Conservation (phyloP, 2,888 invertebrate species). For the Antitype chi region DNA sequence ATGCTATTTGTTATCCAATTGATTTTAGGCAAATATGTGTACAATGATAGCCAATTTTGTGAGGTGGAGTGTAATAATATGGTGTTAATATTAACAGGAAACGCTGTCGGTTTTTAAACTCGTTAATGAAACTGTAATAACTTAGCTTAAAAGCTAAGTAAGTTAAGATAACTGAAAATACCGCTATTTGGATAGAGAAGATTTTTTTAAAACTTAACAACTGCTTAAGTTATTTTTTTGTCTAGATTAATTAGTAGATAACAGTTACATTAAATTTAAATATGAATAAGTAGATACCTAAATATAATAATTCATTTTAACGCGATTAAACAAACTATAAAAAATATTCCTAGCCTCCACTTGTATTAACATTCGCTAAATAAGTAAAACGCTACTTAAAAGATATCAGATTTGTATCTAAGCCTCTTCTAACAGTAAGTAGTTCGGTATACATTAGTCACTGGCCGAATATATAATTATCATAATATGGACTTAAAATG, state of each 20-base stretch:
- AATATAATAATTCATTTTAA: conserved; percentile 37
- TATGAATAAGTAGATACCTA: conserved; percentile 22
- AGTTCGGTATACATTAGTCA: conserved; percentile 73
- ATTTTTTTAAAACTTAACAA: background rate
- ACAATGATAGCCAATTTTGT: conserved; percentile 39
- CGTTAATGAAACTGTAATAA: conserved; percentile 2
- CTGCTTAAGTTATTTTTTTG: background rate
- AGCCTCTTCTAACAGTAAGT: conserved; percentile 67
- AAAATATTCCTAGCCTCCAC: conserved; percentile 1
- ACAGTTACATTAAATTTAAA: background rate
- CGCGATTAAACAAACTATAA: conserved; percentile 6
- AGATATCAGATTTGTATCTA: conserved; percentile 64
- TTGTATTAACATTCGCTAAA: conserved; percentile 5
- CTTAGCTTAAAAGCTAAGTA: background rate
- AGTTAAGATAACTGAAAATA: background rate
- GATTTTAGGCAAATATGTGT: conserved; percentile 59
- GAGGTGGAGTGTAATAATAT: conserved; percentile 4
- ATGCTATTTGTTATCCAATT: conserved; percentile 65
- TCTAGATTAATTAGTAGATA: background rate
- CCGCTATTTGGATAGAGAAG: background rate
- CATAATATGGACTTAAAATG: conserved; percentile 84
- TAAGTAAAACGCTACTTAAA: conserved; percentile 44
- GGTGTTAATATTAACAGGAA: background rate
- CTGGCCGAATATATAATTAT: conserved; percentile 83
- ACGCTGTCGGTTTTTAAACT: background rate